phyloP scores from a whole-genome alignment of 2,113 vertebrate genomes.

The Gambusia holbrooki region DNA sequence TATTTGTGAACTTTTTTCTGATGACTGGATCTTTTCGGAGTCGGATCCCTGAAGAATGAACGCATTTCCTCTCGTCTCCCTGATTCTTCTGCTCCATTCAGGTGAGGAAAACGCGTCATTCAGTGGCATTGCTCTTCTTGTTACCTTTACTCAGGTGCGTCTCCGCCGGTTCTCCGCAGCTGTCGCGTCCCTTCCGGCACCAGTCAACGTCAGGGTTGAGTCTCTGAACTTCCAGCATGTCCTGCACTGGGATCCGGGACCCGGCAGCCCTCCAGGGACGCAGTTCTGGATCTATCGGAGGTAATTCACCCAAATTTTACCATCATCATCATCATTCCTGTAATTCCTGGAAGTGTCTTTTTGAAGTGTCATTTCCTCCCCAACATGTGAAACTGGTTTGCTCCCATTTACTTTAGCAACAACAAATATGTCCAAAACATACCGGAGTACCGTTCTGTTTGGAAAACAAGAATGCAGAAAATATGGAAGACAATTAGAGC shows the following conservation, averaged over 20 bases:
- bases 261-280: constrained; percentile 38
- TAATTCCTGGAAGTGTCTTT: too few species aligned
- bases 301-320: constrained; percentile 12
- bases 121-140: too few species aligned
- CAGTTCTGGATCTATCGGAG: constrained; percentile 18
- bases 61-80: not conserved
- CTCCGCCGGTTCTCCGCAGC: not conserved
- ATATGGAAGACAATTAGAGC: too few species aligned
- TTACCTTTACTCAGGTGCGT: not conserved
- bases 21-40: not conserved
- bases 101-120: not conserved
- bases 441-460: too few species aligned
- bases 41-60: too few species aligned
- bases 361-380: too few species aligned
- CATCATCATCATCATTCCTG: not conserved
- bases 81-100: not conserved
- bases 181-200: constrained; percentile 30
- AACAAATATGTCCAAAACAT: too few species aligned
- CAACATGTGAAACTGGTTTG: too few species aligned
- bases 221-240: constrained; percentile 59
- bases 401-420: too few species aligned
- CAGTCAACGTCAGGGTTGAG: not conserved
- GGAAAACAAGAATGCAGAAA: too few species aligned
- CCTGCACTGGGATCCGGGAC: constrained; percentile 60
- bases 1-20: not conserved